These are phyloP conservation scores for Dorcus hopei DNA, from an alignment of 2,888 invertebrate species.

Conservation along the genomic window DNA sequence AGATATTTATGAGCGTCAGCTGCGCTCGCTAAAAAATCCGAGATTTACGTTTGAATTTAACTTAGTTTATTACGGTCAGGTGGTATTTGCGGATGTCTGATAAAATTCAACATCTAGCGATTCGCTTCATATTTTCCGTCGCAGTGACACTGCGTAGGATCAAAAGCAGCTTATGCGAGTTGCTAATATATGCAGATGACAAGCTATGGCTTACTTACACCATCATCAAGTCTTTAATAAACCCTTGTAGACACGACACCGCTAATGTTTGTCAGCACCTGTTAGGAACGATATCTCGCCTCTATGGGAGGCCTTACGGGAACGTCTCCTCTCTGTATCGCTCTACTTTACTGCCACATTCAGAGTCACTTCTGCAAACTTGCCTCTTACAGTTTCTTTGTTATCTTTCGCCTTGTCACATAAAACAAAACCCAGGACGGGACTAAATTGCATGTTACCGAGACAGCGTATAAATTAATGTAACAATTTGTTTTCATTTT, in stretches of 20 bases:
- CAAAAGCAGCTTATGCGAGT: no score
- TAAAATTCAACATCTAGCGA: no score
- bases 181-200: slow-evolving; percentile 1
- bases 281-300: not conserved
- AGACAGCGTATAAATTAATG: slow-evolving; percentile 31
- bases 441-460: slow-evolving; percentile 29
- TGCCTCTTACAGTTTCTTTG: slow-evolving; percentile 24
- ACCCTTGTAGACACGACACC: slow-evolving; percentile 1
- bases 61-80: no score
- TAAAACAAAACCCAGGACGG: slow-evolving; percentile 30
- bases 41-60: no score
- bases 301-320: not conserved
- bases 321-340: not conserved
- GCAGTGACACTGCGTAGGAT: no score
- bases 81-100: no score
- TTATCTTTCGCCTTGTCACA: slow-evolving; percentile 29
- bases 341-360: not conserved
- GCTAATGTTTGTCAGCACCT: slow-evolving; percentile 6
- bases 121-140: no score
- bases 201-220: slow-evolving; percentile 1
- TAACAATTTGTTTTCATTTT: slow-evolving; percentile 33
- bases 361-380: slow-evolving; percentile 17
- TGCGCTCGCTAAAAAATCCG: slow-evolving; percentile 3
- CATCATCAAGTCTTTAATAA: slow-evolving; percentile 8
- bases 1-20: slow-evolving; percentile 22